Conservation (phyloP, 2,797 vertebrate species). For the Bovichtus variegatus region DNA sequence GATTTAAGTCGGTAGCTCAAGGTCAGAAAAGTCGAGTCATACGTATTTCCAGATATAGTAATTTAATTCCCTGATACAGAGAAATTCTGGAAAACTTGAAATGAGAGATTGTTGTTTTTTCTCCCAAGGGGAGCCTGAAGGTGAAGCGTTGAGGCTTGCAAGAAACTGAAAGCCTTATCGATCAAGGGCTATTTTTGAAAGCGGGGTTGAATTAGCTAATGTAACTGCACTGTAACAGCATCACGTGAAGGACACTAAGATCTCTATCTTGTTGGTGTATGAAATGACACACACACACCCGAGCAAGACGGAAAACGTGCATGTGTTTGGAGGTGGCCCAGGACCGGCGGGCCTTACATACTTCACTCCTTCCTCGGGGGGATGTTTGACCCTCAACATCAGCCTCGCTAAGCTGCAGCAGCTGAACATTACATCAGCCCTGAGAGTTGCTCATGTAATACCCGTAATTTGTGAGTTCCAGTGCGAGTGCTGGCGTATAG, state of each 20-base stretch:
- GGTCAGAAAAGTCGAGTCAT: slow-evolving; percentile 23
- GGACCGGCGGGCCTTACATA: slow-evolving; percentile 19
- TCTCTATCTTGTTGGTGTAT: slow-evolving; percentile 64
- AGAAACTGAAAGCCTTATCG: slow-evolving; percentile 84
- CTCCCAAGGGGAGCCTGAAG: slow-evolving; percentile 64
- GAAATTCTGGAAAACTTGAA: slow-evolving; percentile 58
- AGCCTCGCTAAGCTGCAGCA: slow-evolving; percentile 54
- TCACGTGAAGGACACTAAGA: slow-evolving; percentile 75
- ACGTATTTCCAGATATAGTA: slow-evolving; percentile 11
- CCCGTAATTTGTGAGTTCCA: slow-evolving; percentile 63
- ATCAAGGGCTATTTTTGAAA: slow-evolving; percentile 85
- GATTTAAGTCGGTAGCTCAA: slow-evolving; percentile 9
- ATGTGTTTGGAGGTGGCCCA: slow-evolving; percentile 35
- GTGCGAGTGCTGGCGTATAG: slow-evolving; percentile 12
- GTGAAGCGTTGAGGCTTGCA: slow-evolving; percentile 69
- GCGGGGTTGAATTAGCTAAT: slow-evolving; percentile 80
- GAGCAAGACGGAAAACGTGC: slow-evolving; percentile 18
- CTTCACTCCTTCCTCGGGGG: slow-evolving; percentile 49
- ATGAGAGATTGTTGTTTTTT: slow-evolving; percentile 31
- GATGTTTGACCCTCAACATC: slow-evolving; percentile 57
- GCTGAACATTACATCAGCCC: slow-evolving; percentile 65
- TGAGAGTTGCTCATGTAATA: slow-evolving; percentile 46
- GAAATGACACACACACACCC: slow-evolving; percentile 53
- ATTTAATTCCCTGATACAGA: slow-evolving; percentile 9
- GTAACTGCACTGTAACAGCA: slow-evolving; percentile 82